A percentile compares a stretch with the other conserved stretches of the same genome.
Conservation (phyloP, 2,797 vertebrate species). For the Ceryle rudis region DNA sequence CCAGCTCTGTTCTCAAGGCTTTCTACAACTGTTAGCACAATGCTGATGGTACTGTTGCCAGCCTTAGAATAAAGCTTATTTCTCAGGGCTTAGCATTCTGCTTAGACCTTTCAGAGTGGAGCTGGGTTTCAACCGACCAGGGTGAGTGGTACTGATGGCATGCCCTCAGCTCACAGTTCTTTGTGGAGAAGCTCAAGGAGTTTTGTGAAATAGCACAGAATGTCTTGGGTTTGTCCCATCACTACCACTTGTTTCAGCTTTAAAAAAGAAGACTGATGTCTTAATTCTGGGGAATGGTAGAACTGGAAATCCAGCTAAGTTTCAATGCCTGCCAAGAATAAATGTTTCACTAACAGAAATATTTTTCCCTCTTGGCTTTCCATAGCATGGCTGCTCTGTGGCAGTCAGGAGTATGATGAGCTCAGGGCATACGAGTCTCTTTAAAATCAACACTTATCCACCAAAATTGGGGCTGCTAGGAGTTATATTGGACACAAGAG, state of each 20-base stretch:
- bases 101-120: neutral
- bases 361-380: slow-evolving; percentile 48
- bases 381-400: slow-evolving; percentile 19
- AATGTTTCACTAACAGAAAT: slow-evolving; percentile 49
- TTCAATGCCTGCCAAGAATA: slow-evolving; percentile 7
- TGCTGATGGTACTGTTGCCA: neutral
- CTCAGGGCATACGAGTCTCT: slow-evolving; percentile 62
- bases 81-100: neutral
- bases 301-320: slow-evolving; percentile 2
- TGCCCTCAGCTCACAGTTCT: neutral
- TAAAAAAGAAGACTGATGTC: neutral
- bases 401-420: slow-evolving; percentile 57
- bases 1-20: neutral
- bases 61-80: neutral
- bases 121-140: neutral
- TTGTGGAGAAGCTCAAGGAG: neutral
- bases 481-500: slow-evolving; percentile 70
- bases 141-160: neutral
- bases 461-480: slow-evolving; percentile 53
- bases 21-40: accelerated
- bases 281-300: slow-evolving; percentile 6
- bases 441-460: slow-evolving; percentile 64
- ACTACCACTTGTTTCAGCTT: neutral
- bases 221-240: neutral
- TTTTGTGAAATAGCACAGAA: neutral